These are phyloP conservation scores for Austrolebias charrua DNA, from an alignment of 2,797 vertebrate genomes.

Conservation along the genomic window DNA sequence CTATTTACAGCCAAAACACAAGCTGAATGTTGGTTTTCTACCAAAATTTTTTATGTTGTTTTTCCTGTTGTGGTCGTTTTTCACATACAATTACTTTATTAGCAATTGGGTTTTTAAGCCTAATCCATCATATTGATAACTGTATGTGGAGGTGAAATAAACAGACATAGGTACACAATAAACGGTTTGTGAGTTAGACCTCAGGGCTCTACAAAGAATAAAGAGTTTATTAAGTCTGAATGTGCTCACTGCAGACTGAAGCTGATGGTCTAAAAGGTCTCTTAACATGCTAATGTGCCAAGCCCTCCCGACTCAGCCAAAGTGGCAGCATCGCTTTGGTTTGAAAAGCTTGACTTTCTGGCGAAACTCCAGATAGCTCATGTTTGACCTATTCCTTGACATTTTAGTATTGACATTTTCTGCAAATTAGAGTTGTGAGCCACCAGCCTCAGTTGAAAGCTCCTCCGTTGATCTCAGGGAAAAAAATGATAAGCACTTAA, in stretches of 20 bases:
- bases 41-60: too few relatives aligned
- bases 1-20: too few relatives aligned
- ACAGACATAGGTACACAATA: too few relatives aligned
- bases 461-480: slow-evolving; percentile 59
- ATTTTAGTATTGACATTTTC: slow-evolving; percentile 81
- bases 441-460: slow-evolving; percentile 67
- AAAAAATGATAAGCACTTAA: slow-evolving; percentile 75
- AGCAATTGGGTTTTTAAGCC: too few relatives aligned
- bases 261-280: slow-evolving; percentile 44
- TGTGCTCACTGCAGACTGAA: slow-evolving; percentile 30
- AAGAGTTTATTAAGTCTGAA: slow-evolving; percentile 38
- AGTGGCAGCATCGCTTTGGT: slow-evolving; percentile 50
- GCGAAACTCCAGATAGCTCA: slow-evolving; percentile 55
- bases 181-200: background rate
- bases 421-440: slow-evolving; percentile 77
- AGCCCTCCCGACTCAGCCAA: slow-evolving; percentile 29
- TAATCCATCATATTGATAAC: too few relatives aligned
- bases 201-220: background rate
- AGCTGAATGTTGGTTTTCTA: too few relatives aligned
- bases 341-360: slow-evolving; percentile 42
- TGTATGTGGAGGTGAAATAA: too few relatives aligned
- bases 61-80: too few relatives aligned
- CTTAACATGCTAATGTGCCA: slow-evolving; percentile 60
- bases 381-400: slow-evolving; percentile 79
- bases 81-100: too few relatives aligned